Percentiles rank a stretch among this genome's conserved stretches.
Conservation (phyloP, 2,888 invertebrate genomes). For the Campopleginae sp. region DNA sequence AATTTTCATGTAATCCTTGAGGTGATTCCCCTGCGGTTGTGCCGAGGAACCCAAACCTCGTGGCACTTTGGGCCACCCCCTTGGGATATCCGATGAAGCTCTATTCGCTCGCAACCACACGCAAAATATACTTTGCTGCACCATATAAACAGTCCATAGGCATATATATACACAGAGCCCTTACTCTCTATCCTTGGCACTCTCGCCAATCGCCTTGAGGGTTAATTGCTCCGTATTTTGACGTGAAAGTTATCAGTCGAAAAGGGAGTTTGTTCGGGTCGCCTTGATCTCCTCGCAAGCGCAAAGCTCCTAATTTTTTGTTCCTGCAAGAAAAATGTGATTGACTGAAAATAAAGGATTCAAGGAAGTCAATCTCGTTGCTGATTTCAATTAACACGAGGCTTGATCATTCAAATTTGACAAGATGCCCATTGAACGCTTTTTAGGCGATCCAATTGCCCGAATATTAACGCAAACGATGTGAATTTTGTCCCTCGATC, state of each 20-base stretch:
- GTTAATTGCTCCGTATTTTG: conserved; percentile 84
- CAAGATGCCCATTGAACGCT: not conserved
- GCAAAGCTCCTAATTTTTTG: not conserved
- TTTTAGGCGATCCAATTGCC: not conserved
- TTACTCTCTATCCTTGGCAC: conserved; percentile 33
- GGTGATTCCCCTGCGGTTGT: conserved; percentile 82
- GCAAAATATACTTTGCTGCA: conserved; percentile 37
- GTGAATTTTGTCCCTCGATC: conserved; percentile 5
- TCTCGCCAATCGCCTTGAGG: conserved; percentile 82
- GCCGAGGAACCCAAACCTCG: conserved; percentile 72
- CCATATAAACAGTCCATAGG: not conserved
- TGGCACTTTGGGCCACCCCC: conserved; percentile 59
- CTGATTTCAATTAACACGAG: not conserved
- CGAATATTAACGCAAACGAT: not conserved
- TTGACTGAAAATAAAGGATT: not conserved
- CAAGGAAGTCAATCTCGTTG: not conserved
- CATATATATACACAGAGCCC: conserved; percentile 1
- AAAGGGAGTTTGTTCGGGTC: conserved; percentile 1
- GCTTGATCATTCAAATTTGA: not conserved
- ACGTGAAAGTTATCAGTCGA: conserved; percentile 77
- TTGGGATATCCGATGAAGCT: conserved; percentile 58
- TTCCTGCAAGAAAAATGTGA: not conserved
- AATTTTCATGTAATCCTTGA: conserved; percentile 81
- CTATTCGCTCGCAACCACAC: conserved; percentile 34
- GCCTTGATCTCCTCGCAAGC: not conserved